Evolutionary conservation across 2,113 vertebrate genomes (phyloP).

Genomic region (Coptodon bakossiorum): DNA sequence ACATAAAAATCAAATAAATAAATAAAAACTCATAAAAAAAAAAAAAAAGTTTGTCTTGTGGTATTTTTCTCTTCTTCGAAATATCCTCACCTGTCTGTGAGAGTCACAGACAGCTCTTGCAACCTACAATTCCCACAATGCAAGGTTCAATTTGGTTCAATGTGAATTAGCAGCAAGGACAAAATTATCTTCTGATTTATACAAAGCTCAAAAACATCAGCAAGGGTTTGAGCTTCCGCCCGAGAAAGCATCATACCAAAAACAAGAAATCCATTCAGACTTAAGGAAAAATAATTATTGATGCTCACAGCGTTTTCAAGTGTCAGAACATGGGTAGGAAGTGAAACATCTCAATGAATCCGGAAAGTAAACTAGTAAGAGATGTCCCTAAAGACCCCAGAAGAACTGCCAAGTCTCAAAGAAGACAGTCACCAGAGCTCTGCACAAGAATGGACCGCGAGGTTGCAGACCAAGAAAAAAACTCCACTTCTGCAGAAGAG

Average conservation of each 20-base stretch:
- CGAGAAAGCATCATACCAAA: background rate
- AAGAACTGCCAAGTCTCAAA: background rate
- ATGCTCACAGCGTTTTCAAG: background rate
- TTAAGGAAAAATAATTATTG: background rate
- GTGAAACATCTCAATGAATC: background rate
- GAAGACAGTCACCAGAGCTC: background rate
- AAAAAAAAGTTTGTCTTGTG: background rate
- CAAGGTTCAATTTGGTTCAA: background rate
- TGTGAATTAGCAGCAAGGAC: background rate
- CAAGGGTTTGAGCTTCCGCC: background rate
- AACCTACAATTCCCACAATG: background rate
- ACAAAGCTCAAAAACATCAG: background rate
- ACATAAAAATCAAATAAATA: constrained; percentile 73
- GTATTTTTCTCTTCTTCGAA: background rate
- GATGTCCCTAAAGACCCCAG: background rate
- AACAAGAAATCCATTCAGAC: background rate
- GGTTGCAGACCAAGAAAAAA: background rate
- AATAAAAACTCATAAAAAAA: constrained; percentile 58
- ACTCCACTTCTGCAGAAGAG: background rate
- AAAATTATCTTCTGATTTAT: background rate
- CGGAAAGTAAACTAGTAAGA: background rate
- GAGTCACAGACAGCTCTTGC: background rate
- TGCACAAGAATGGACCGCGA: background rate
- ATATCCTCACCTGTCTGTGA: background rate
- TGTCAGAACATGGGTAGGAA: background rate